Conservation (phyloP, 2,113 vertebrate species). For the Engystomops pustulosus region DNA sequence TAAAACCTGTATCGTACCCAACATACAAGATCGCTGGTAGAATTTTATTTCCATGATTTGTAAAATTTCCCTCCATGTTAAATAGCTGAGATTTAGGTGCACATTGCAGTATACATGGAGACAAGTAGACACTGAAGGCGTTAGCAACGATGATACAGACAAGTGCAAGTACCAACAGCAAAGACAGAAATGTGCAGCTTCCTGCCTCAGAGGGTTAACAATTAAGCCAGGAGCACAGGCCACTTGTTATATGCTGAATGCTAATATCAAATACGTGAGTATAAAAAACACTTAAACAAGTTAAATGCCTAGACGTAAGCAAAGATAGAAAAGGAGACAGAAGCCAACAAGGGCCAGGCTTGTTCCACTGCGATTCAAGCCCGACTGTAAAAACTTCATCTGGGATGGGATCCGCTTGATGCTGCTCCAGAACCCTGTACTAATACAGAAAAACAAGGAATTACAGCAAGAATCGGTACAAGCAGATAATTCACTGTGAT, state of each 20-base stretch:
- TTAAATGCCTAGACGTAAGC: constrained; percentile 41
- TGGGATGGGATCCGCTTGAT: not conserved
- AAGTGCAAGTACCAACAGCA: constrained; percentile 23
- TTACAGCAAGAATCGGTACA: constrained; percentile 21
- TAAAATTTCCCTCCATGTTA: not conserved
- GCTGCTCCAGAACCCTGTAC: constrained; percentile 33
- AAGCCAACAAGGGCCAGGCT: not conserved
- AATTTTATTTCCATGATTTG: not conserved
- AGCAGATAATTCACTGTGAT: too few relatives aligned
- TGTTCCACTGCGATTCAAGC: not conserved
- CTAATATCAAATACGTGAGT: constrained; percentile 29
- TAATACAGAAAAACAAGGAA: not conserved
- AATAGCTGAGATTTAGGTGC: not conserved
- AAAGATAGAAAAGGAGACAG: constrained; percentile 21
- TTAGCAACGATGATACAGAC: constrained; percentile 10
- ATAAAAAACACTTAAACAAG: constrained; percentile 47
- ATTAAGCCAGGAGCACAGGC: constrained; percentile 17
- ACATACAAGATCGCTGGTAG: not conserved
- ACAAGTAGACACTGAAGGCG: constrained; percentile 6
- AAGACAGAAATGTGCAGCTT: not conserved
- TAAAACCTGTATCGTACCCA: constrained; percentile 31
- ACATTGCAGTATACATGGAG: not conserved
- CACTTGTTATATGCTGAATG: constrained; percentile 8
- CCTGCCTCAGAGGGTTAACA: constrained; percentile 7
- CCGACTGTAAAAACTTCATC: not conserved